phyloP scores from a whole-genome alignment of 2,888 invertebrate genomes.

The Lasioglossum villosulum region DNA sequence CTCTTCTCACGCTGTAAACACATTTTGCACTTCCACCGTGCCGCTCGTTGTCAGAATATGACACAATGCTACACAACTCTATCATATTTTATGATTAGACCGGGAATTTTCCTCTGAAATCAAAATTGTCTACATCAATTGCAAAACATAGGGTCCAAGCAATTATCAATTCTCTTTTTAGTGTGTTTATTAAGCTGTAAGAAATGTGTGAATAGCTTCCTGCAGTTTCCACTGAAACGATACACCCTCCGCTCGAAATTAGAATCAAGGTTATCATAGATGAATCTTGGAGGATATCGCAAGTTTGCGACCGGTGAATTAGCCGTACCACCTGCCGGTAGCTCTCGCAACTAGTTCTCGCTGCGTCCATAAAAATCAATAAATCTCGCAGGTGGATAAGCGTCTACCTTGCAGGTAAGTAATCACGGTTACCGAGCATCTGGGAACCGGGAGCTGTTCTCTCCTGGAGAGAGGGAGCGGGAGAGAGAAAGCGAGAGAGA shows the following conservation, averaged over 20 bases:
- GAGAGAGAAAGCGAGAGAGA: background rate
- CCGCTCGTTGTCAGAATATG: constrained; percentile 32
- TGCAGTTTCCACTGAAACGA: background rate
- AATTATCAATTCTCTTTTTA: background rate
- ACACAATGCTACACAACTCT: background rate
- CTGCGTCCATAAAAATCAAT: constrained; percentile 76
- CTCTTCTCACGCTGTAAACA: constrained; percentile 59
- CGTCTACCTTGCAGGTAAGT: constrained; percentile 67
- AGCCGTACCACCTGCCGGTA: constrained; percentile 78
- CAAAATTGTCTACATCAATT: background rate
- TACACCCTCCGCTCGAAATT: background rate
- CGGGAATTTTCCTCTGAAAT: background rate
- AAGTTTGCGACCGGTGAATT: constrained; percentile 28
- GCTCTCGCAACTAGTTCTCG: constrained; percentile 71
- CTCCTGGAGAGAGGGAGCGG: background rate
- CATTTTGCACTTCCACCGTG: constrained; percentile 64
- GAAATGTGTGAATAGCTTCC: background rate
- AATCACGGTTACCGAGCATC: constrained; percentile 58
- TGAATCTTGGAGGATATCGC: constrained; percentile 22
- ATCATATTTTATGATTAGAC: background rate
- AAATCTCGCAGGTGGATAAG: constrained; percentile 78
- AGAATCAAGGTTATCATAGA: constrained; percentile 18
- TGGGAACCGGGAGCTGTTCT: constrained; percentile 35
- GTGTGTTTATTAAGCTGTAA: too few relatives aligned
- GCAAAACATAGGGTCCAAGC: background rate